These are phyloP conservation scores for Aricia artaxerxes DNA, from an alignment of 2,888 invertebrate species.

Conservation along the genomic window DNA sequence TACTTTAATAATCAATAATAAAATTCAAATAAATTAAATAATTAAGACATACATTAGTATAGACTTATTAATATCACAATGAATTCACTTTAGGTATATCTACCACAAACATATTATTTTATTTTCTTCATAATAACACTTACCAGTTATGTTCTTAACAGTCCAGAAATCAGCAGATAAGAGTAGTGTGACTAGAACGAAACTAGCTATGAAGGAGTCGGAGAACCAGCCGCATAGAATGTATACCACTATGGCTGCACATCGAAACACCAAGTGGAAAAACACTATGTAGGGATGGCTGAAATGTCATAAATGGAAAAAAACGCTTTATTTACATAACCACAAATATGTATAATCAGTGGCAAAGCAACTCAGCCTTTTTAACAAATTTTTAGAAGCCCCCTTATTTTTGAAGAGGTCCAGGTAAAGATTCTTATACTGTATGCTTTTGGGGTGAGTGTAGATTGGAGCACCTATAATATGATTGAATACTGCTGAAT, in stretches of 20 bases:
- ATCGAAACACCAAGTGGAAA: constrained; percentile 94
- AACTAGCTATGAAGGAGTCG: constrained; percentile 96
- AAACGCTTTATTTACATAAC: not conserved
- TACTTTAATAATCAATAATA: too few relatives aligned
- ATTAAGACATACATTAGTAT: too few relatives aligned
- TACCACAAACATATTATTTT: too few relatives aligned
- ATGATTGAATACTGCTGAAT: not conserved
- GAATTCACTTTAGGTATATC: too few relatives aligned
- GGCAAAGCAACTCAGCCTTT: not conserved
- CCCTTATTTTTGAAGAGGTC: not conserved
- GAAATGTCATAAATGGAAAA: constrained; percentile 51
- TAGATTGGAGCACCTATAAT: not conserved
- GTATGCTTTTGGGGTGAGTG: too few relatives aligned
- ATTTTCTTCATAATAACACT: constrained; percentile 36
- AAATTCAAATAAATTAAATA: too few relatives aligned
- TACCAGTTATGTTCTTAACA: constrained; percentile 96
- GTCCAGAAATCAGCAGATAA: constrained; percentile 99
- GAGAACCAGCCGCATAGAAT: constrained; percentile 95
- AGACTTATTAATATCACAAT: too few relatives aligned
- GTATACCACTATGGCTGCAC: constrained; percentile 91
- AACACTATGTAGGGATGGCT: constrained; percentile 96
- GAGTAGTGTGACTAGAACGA: constrained; percentile 93
- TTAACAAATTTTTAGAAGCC: too few relatives aligned
- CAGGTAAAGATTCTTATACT: not conserved
- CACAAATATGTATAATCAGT: not conserved